Percentiles rank a stretch among this genome's conserved stretches.
Evolutionary conservation across 2,888 invertebrate species (phyloP).

Genomic region (Taphrorychus bicolor): DNA sequence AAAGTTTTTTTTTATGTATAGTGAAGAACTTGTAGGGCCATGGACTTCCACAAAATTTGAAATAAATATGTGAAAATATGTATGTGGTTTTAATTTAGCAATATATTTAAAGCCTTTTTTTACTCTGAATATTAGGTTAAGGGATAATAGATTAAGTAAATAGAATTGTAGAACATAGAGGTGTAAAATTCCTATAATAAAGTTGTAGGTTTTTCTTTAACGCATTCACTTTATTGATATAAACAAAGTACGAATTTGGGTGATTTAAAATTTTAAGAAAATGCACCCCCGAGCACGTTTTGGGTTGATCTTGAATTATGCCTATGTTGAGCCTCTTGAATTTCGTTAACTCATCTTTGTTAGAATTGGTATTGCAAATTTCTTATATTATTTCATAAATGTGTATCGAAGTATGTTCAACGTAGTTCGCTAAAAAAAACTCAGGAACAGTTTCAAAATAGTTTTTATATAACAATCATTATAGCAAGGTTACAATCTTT

Average conservation of each 20-base stretch:
- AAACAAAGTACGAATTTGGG: background rate
- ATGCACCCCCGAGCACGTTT: no score
- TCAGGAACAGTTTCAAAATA: no score
- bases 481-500: no score
- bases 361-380: no score
- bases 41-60: constrained; percentile 62
- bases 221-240: background rate
- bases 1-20: background rate
- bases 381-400: no score
- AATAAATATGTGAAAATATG: constrained; percentile 60
- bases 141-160: constrained; percentile 30
- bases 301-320: no score
- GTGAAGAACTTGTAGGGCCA: constrained; percentile 58
- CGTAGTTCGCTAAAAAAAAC: no score
- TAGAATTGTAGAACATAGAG: constrained; percentile 36
- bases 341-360: no score
- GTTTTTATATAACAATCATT: no score
- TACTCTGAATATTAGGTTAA: constrained; percentile 41
- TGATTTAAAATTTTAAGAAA: background rate
- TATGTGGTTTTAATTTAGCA: constrained; percentile 40
- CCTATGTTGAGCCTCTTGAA: no score
- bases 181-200: constrained; percentile 41
- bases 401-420: no score
- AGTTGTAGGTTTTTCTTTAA: constrained; percentile 38
- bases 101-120: constrained; percentile 37